Conservation (phyloP, 30 jellyfish, hydroid and myxozoan genomes). For the Aurelia aurita region DNA sequence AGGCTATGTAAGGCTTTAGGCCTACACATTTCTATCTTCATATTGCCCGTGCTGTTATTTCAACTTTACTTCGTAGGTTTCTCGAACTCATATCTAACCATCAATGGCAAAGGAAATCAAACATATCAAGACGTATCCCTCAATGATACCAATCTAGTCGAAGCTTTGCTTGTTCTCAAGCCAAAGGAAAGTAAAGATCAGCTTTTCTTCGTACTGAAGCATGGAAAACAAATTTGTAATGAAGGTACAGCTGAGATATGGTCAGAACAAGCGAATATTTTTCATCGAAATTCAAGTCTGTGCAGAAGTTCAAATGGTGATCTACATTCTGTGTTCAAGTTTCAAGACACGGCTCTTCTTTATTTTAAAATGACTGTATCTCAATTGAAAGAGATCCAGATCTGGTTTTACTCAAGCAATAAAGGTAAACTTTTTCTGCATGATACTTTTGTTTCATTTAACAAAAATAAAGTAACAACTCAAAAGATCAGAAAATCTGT, state of each 20-base stretch:
- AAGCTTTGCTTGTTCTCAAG: constrained; percentile 13
- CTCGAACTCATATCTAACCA: background rate
- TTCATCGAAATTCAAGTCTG: background rate
- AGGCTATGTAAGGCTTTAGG: too few species aligned
- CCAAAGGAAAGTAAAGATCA: background rate
- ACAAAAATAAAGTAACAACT: too few species aligned
- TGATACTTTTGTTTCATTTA: too few species aligned
- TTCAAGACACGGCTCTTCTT: background rate
- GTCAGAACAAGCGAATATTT: constrained; percentile 1
- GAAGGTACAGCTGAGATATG: constrained; percentile 4
- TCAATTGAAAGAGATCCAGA: background rate
- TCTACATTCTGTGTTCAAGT: background rate
- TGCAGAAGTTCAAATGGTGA: background rate
- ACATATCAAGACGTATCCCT: background rate
- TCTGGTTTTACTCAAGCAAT: constrained; percentile 20
- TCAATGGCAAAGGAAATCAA: constrained; percentile 9
- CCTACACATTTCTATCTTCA: too few species aligned
- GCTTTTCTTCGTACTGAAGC: background rate
- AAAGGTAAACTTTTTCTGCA: too few species aligned
- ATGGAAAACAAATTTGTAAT: background rate
- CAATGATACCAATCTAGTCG: background rate
- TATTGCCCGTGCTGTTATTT: too few species aligned
- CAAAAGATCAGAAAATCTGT: too few species aligned
- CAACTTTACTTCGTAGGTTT: background rate
- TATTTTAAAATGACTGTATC: background rate